These are phyloP conservation scores for Dryoscopus gambensis DNA, from an alignment of 2,113 vertebrate species.

Conservation along the genomic window DNA sequence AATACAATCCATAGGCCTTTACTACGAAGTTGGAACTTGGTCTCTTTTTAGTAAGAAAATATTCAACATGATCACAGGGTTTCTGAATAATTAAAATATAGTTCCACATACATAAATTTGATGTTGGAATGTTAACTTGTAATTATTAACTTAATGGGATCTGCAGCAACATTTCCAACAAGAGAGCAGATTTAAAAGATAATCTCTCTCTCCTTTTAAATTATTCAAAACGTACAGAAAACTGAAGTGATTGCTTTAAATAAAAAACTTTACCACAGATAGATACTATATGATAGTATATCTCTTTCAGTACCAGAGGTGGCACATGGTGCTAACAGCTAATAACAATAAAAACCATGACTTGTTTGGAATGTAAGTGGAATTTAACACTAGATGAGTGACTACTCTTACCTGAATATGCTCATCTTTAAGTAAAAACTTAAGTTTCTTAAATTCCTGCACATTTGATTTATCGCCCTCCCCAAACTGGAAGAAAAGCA, in stretches of 20 bases:
- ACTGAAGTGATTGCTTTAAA: not conserved
- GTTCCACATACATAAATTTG: not conserved
- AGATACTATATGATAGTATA: not conserved
- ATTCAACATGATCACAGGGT: not conserved
- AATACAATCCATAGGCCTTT: not conserved
- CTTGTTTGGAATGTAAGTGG: not conserved
- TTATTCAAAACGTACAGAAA: not conserved
- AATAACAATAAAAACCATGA: not conserved
- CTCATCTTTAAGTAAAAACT: conserved; percentile 82
- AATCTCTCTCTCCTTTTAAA: not conserved
- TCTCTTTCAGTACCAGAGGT: not conserved
- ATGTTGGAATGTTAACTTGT: not conserved
- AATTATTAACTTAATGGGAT: not conserved
- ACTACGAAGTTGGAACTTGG: not conserved
- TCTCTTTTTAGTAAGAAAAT: not conserved
- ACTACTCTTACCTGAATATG: conserved; percentile 87
- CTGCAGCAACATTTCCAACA: not conserved
- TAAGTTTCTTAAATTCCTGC: conserved; percentile 91
- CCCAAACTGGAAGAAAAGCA: conserved; percentile 90
- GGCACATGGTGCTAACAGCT: not conserved
- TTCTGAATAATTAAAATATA: not conserved
- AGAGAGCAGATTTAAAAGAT: not conserved
- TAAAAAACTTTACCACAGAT: not conserved
- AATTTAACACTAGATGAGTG: not conserved
- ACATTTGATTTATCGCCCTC: conserved; percentile 62